Evolutionary conservation across 1,140 invertebrate species (phyloP).

Genomic region (Triops longicaudatus): DNA sequence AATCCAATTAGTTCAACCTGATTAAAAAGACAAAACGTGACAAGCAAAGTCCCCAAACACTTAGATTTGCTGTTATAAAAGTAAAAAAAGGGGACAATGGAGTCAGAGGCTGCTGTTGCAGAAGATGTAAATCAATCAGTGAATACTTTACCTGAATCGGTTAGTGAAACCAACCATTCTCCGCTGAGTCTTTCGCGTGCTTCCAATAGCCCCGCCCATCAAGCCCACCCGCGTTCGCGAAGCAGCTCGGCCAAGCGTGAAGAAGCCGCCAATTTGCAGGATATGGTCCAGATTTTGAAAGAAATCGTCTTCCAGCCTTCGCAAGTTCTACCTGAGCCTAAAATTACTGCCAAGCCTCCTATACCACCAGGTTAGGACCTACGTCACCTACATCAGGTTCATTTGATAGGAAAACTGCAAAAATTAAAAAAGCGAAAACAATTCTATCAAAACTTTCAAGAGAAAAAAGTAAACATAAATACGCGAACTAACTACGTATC

Average conservation of each 20-base stretch:
- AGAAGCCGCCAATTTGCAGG: background rate
- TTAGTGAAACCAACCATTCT: background rate
- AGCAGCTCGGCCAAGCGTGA: background rate
- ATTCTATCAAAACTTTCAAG: background rate
- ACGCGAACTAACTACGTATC: too few species aligned
- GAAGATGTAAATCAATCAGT: background rate
- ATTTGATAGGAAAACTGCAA: background rate
- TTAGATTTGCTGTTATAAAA: too few species aligned
- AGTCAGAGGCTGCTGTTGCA: background rate
- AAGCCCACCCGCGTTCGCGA: slow-evolving; percentile 1
- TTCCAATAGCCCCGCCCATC: slow-evolving; percentile 4
- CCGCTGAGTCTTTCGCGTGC: background rate
- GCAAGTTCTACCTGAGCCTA: background rate
- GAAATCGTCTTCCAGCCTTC: slow-evolving; percentile 6
- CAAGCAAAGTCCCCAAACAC: too few species aligned
- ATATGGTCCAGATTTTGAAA: slow-evolving; percentile 12
- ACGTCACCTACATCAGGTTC: background rate
- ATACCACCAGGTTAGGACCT: background rate
- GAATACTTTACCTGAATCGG: background rate
- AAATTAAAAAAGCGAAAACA: too few species aligned
- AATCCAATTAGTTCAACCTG: background rate
- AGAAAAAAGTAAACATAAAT: background rate
- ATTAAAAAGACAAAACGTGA: too few species aligned
- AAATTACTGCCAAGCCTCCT: background rate
- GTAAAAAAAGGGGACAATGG: background rate